Evolutionary conservation across 1,140 invertebrate genomes (phyloP).

Genomic region (Drosophila willistoni): DNA sequence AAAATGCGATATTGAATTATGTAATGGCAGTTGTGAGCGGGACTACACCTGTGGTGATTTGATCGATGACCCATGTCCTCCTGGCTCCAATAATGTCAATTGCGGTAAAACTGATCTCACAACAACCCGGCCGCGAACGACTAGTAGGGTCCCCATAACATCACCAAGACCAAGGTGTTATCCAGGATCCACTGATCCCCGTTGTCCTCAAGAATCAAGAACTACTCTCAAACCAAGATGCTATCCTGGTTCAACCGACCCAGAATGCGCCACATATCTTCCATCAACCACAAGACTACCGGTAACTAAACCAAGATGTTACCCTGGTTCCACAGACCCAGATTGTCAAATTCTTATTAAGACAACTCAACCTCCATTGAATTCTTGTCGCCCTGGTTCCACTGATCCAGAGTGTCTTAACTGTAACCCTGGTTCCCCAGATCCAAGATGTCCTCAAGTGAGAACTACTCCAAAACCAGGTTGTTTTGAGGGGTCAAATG

Average conservation of each 20-base stretch:
- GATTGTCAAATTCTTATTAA: slow-evolving; percentile 58
- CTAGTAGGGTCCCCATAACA: slow-evolving; percentile 21
- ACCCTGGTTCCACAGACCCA: slow-evolving; percentile 83
- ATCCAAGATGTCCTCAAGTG: slow-evolving; percentile 77
- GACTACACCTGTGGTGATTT: slow-evolving; percentile 49
- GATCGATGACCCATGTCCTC: slow-evolving; percentile 67
- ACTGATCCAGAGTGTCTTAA: slow-evolving; percentile 78
- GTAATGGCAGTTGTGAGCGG: slow-evolving; percentile 76
- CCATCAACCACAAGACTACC: too few relatives aligned
- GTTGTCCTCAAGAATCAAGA: slow-evolving; percentile 17
- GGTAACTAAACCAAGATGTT: slow-evolving; percentile 58
- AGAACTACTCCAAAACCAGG: slow-evolving; percentile 70
- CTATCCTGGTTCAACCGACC: slow-evolving; percentile 77
- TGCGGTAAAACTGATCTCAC: slow-evolving; percentile 67
- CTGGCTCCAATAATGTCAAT: slow-evolving; percentile 82
- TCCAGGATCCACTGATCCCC: slow-evolving; percentile 19
- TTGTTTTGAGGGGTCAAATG: slow-evolving; percentile 50
- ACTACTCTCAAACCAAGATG: slow-evolving; percentile 61
- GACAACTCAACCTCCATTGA: slow-evolving; percentile 32
- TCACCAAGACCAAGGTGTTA: neutral
- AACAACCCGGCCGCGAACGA: slow-evolving; percentile 34
- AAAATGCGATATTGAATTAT: slow-evolving; percentile 89
- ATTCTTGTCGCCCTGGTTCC: slow-evolving; percentile 78
- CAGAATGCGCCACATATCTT: too few relatives aligned
- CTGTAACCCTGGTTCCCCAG: slow-evolving; percentile 46